Conservation (phyloP, 2,113 vertebrate genomes). For the Verasper variegatus region DNA sequence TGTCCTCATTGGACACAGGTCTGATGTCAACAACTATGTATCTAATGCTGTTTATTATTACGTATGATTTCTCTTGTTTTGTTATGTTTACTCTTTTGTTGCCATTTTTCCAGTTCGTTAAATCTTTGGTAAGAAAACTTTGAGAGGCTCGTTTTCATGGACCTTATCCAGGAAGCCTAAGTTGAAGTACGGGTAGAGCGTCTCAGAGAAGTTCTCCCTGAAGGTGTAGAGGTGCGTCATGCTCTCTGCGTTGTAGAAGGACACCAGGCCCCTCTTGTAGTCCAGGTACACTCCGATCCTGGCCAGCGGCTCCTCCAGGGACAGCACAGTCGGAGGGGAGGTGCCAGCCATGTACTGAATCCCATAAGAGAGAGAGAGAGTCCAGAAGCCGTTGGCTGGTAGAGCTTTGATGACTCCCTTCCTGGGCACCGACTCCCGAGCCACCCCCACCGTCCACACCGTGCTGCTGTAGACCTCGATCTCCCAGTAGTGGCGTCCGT, state of each 20-base stretch:
- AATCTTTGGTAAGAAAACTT: conserved; percentile 85
- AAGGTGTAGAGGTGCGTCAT: conserved; percentile 86
- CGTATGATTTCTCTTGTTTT: neutral
- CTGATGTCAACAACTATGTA: neutral
- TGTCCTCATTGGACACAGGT: neutral
- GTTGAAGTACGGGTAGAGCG: conserved; percentile 85
- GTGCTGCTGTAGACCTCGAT: conserved; percentile 86
- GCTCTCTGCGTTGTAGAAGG: conserved; percentile 85
- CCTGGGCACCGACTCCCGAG: conserved; percentile 81
- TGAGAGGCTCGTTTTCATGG: conserved; percentile 85
- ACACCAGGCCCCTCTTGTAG: conserved; percentile 85
- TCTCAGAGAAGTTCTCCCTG: conserved; percentile 81
- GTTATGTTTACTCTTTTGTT: neutral
- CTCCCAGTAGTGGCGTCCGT: conserved; percentile 86
- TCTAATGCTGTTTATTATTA: conserved; percentile 20
- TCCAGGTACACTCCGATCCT: conserved; percentile 84
- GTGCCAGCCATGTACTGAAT: conserved; percentile 86
- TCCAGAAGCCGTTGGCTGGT: conserved; percentile 85
- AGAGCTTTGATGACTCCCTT: conserved; percentile 86
- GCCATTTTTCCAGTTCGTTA: conserved; percentile 42
- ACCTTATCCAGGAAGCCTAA: conserved; percentile 84
- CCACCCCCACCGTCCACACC: conserved; percentile 85
- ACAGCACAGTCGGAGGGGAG: conserved; percentile 81
- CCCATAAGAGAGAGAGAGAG: conserved; percentile 85
- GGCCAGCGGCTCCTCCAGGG: conserved; percentile 79